These are phyloP conservation scores for Exephanes ischioxanthus DNA, from an alignment of 2,888 invertebrate genomes.

Conservation along the genomic window DNA sequence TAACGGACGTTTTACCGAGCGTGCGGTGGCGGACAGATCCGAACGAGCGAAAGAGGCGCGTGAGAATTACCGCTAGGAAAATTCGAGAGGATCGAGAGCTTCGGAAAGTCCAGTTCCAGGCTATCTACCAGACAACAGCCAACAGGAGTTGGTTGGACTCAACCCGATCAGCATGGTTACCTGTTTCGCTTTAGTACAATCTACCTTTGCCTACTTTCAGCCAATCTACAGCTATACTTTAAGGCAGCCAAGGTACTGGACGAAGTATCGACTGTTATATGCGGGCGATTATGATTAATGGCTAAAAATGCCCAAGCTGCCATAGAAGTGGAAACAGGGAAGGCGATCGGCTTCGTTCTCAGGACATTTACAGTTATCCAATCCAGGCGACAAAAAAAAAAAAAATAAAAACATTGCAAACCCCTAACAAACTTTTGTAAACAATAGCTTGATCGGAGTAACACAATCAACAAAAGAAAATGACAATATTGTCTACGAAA, in stretches of 20 bases:
- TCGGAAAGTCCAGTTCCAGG: constrained; percentile 37
- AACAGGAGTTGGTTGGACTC: constrained; percentile 16
- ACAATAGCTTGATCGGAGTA: neutral
- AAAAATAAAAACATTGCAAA: too few species aligned
- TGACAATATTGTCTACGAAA: neutral
- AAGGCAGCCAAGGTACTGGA: neutral
- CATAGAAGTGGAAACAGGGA: too few species aligned
- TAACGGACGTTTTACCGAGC: constrained; percentile 67
- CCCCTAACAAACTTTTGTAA: neutral
- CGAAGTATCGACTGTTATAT: neutral
- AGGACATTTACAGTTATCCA: too few species aligned
- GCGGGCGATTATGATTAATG: neutral
- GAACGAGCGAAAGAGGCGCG: constrained; percentile 58
- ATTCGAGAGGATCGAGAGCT: constrained; percentile 56
- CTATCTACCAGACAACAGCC: constrained; percentile 14
- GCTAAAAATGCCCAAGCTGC: too few species aligned
- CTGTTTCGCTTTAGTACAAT: constrained; percentile 24
- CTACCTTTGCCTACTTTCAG: constrained; percentile 22
- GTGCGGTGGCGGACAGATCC: constrained; percentile 54
- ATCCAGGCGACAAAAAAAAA: too few species aligned
- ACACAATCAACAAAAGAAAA: neutral
- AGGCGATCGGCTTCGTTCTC: too few species aligned
- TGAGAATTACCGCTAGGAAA: constrained; percentile 70
- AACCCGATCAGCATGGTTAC: constrained; percentile 44
- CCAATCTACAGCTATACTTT: neutral